Percentiles rank a stretch among this genome's conserved stretches.
Conservation (phyloP, 2,113 vertebrate species). For the Sakesphorus luctuosus region DNA sequence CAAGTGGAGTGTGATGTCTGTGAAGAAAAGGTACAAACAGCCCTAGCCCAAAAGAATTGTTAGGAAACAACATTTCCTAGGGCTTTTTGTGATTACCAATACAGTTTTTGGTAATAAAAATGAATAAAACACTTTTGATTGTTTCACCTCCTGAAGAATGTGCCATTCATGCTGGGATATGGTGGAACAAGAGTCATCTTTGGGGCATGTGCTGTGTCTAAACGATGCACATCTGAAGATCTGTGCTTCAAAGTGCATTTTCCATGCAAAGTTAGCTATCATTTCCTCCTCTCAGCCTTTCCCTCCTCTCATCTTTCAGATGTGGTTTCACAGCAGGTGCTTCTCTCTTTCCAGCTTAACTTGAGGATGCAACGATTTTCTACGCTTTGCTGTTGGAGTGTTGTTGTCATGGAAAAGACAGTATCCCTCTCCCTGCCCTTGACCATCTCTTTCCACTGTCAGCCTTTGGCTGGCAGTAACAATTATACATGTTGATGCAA, state of each 20-base stretch:
- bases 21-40: not conserved
- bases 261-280: not conserved
- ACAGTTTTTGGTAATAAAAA: not conserved
- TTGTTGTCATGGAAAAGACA: not conserved
- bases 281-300: not conserved
- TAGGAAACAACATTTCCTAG: not conserved
- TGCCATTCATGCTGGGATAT: not conserved
- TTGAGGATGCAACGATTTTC: not conserved
- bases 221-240: not conserved
- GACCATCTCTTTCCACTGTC: not conserved
- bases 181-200: not conserved
- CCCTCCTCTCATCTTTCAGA: not conserved
- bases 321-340: not conserved
- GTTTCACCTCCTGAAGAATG: not conserved
- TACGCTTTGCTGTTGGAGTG: not conserved
- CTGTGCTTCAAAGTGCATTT: not conserved
- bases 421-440: not conserved
- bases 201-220: not conserved
- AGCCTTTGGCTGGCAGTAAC: not conserved
- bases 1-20: fast-evolving
- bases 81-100: not conserved
- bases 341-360: not conserved
- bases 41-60: not conserved
- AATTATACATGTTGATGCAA: not conserved
- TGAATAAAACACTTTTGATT: not conserved